These are phyloP conservation scores for Numida meleagris DNA, from an alignment of 2,113 vertebrate species.

Conservation along the genomic window DNA sequence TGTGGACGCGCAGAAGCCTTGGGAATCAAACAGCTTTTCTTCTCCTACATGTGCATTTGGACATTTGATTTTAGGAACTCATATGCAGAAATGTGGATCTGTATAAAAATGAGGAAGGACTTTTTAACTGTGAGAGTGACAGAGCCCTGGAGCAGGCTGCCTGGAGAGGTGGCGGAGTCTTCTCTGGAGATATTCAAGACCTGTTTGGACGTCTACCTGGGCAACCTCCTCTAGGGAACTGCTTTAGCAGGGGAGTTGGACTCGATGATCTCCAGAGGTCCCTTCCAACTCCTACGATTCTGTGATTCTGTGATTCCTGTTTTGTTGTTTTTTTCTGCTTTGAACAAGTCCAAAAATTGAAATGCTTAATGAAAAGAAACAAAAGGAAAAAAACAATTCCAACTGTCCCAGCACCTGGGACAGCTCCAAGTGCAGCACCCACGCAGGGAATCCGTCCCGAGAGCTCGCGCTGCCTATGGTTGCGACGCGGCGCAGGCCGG, in stretches of 20 bases:
- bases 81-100: accelerated
- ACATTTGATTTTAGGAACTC: background rate
- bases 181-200: too few relatives aligned
- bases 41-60: background rate
- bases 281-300: too few relatives aligned
- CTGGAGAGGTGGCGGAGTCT: too few relatives aligned
- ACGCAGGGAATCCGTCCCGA: accelerated
- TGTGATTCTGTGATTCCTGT: too few relatives aligned
- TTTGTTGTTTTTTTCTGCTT: background rate
- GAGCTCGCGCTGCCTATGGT: background rate
- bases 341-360: background rate
- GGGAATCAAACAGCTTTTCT: background rate
- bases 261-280: too few relatives aligned
- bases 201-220: too few relatives aligned
- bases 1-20: background rate
- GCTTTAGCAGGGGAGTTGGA: too few relatives aligned
- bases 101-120: too few relatives aligned
- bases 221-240: too few relatives aligned
- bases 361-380: too few relatives aligned
- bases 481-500: accelerated
- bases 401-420: background rate
- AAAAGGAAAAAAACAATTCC: background rate
- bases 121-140: too few relatives aligned
- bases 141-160: too few relatives aligned
- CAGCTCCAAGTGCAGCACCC: accelerated